A percentile compares a stretch with the other conserved stretches of the same genome.
Evolutionary conservation across 2,888 invertebrate species (phyloP).

Genomic region (Rhagophthalmus giganteus): DNA sequence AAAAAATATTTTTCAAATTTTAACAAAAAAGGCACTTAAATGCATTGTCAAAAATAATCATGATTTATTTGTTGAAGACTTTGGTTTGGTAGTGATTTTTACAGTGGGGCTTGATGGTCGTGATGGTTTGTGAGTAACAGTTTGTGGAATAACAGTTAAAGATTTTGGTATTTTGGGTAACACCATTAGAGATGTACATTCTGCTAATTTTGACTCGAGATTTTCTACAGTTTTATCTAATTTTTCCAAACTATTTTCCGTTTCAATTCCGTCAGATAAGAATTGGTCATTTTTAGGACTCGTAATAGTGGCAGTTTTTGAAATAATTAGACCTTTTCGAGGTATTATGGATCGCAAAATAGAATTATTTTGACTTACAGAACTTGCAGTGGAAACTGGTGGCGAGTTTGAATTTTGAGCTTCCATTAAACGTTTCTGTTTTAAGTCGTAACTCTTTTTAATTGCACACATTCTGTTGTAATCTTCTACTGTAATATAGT

Average conservation of each 20-base stretch:
- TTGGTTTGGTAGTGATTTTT: conserved; percentile 41
- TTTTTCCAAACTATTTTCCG: conserved; percentile 52
- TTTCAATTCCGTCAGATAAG: conserved; percentile 32
- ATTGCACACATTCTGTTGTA: conserved; percentile 79
- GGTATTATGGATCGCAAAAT: conserved; percentile 44
- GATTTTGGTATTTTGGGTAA: conserved; percentile 82
- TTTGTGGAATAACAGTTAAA: conserved; percentile 78
- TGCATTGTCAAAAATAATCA: conserved; percentile 47
- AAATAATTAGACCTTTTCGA: conserved; percentile 44
- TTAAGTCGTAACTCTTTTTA: conserved; percentile 61
- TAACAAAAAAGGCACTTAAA: conserved; percentile 30
- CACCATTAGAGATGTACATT: conserved; percentile 55
- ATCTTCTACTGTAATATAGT: conserved; percentile 76
- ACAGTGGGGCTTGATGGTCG: conserved; percentile 48
- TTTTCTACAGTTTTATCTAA: conserved; percentile 57
- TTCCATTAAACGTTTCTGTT: conserved; percentile 61
- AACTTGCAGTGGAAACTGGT: too few relatives aligned
- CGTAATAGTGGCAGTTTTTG: conserved; percentile 29
- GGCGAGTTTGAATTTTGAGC: too few relatives aligned
- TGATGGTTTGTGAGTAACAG: conserved; percentile 50
- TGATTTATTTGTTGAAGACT: conserved; percentile 41
- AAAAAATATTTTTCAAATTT: conserved; percentile 14
- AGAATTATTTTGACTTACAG: conserved; percentile 40
- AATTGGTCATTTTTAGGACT: conserved; percentile 19
- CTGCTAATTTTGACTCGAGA: conserved; percentile 49